These are phyloP conservation scores for Griposia aprilina DNA, from an alignment of 2,888 invertebrate species.

Conservation along the genomic window DNA sequence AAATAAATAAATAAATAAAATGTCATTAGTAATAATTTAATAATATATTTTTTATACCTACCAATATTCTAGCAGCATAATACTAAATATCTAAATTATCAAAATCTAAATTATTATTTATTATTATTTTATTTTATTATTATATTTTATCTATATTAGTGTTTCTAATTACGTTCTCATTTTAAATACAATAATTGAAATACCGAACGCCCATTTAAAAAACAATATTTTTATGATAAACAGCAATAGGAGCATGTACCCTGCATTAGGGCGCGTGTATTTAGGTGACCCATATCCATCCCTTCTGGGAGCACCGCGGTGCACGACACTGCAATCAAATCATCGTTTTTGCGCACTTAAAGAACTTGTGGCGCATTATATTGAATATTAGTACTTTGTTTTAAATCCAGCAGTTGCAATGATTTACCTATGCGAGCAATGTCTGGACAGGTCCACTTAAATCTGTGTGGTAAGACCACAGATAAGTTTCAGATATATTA, in stretches of 20 bases:
- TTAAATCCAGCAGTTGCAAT: neutral
- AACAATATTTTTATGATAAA: neutral
- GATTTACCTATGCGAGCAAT: too few relatives aligned
- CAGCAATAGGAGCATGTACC: slow-evolving; percentile 64
- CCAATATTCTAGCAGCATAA: neutral
- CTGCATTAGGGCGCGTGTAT: slow-evolving; percentile 77
- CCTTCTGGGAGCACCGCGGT: slow-evolving; percentile 76
- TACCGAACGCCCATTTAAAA: neutral
- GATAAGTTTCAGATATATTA: too few relatives aligned
- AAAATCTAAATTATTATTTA: too few relatives aligned
- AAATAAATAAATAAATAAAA: too few relatives aligned
- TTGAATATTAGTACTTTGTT: slow-evolving; percentile 25
- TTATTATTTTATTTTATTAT: too few relatives aligned
- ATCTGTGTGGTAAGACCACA: too few relatives aligned
- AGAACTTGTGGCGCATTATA: slow-evolving; percentile 34
- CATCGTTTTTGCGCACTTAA: slow-evolving; percentile 71
- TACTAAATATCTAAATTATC: too few relatives aligned
- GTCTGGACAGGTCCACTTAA: too few relatives aligned
- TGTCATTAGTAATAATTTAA: too few relatives aligned
- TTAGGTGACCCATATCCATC: slow-evolving; percentile 85
- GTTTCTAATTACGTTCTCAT: neutral
- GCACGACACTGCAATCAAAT: slow-evolving; percentile 86
- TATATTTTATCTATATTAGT: too few relatives aligned
- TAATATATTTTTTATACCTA: neutral
- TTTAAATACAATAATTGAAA: slow-evolving; percentile 3